A percentile compares a stretch with the other conserved stretches of the same genome.
phyloP scores from a whole-genome alignment of 64 coral and sea anemone genomes.

The Astreopora myriophthalma region DNA sequence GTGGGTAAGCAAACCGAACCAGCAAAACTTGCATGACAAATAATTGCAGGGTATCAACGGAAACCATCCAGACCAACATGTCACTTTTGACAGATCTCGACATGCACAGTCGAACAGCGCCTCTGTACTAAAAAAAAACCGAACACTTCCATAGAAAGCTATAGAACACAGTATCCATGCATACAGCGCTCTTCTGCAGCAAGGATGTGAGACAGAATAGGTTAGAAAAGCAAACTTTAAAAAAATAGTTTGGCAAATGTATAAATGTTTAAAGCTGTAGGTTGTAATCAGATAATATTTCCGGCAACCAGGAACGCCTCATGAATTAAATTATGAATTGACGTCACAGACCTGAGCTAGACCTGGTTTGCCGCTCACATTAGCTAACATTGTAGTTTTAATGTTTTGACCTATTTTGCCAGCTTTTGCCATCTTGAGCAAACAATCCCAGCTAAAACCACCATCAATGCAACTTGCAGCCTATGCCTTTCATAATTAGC shows the following conservation, averaged over 20 bases:
- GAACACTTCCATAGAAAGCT: background rate
- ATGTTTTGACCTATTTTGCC: slow-evolving; percentile 1
- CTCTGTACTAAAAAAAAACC: background rate
- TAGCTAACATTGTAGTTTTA: slow-evolving; percentile 1
- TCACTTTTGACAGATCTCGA: slow-evolving; percentile 10
- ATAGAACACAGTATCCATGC: background rate
- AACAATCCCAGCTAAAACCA: slow-evolving; percentile 3
- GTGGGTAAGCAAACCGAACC: slow-evolving; percentile 3
- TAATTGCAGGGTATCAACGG: background rate
- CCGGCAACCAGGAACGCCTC: background rate
- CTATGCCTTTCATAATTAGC: slow-evolving; percentile 8
- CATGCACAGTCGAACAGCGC: background rate
- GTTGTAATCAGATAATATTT: background rate
- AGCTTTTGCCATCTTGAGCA: background rate
- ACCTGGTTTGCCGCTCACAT: slow-evolving; percentile 1
- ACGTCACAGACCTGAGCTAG: background rate
- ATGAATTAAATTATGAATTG: background rate
- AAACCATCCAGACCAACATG: slow-evolving; percentile 13
- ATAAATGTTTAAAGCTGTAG: background rate
- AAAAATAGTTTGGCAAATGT: background rate
- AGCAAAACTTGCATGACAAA: slow-evolving; percentile 14
- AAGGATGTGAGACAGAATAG: background rate
- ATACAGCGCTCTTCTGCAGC: background rate
- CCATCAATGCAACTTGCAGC: slow-evolving; percentile 2
- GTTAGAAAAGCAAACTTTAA: background rate